Evolutionary conservation across 2,113 vertebrate species (phyloP), one percentile per base, ranked within the genome.

Genomic region (Ondatra zibethicus): DNA sequence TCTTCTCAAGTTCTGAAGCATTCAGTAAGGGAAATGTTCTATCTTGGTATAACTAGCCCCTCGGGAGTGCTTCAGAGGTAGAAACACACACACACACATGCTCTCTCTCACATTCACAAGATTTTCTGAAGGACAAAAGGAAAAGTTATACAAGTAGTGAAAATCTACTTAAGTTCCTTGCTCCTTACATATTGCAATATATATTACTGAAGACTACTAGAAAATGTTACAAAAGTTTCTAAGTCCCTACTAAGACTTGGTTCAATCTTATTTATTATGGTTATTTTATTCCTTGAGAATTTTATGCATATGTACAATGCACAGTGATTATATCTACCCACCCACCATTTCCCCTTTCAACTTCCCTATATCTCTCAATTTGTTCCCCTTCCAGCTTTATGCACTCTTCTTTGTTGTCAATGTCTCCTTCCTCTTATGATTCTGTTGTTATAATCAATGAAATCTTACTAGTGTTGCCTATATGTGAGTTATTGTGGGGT

Each of bases 31-130:
- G 90, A 85, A 94, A 90, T 93, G 88, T 80, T 96, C 87, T 92
- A n/a, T 95, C 93, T 95, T 89, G 89, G 58, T 84, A 85, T 96
- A 97, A 98, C 68, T 92, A 95, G 87, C 29, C 93, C 82, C 90
- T 80, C 33, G 94, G 96, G 89, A 92, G 87, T 93, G 29, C 78
- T 96, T 97, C 84, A 76, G 63, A 95, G 27, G 33, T 68, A 93
- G n/a, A 31, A 80, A 92, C 88, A 93, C 81, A 88, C 31, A 1
- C 21, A 70, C 25, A 1, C 13, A 58, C 19, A 1, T 17, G 58
- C 25, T 0, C 21, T 1, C 21, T 65, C 29, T 1, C 21, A 65
- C 10, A 29, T 29, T 29, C 19, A 1, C 21, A 70, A 65, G 70
- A 61, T n/a, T 82, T 75, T 73, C 45, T 84, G 89, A 98, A 97